Percentiles rank a stretch among this genome's conserved stretches.
phyloP scores from a whole-genome alignment of 2,797 vertebrate genomes.

The Neosilurus mollespiculum region DNA sequence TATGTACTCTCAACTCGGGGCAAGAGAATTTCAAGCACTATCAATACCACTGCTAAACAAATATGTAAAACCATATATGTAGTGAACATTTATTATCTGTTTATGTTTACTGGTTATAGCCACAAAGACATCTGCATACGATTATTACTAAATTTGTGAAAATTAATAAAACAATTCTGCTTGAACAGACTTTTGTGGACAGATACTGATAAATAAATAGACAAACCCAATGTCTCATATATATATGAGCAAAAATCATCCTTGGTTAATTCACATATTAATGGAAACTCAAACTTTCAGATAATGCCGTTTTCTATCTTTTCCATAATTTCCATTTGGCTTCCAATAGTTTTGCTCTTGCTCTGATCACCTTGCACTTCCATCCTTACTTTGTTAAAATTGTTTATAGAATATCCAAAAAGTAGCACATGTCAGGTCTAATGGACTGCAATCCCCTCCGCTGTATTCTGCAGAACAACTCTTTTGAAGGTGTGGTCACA shows the following conservation, averaged over 20 bases:
- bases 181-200: not conserved
- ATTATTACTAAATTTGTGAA: not conserved
- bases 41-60: not conserved
- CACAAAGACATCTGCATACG: not conserved
- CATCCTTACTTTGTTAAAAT: constrained; percentile 4
- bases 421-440: constrained; percentile 16
- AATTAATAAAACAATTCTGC: not conserved
- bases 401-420: constrained; percentile 18
- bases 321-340: not conserved
- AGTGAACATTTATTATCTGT: not conserved
- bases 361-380: not conserved
- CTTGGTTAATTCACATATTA: not conserved
- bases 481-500: constrained; percentile 71
- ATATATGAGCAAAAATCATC: not conserved
- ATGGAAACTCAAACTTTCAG: not conserved
- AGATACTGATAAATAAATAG: not conserved
- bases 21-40: not conserved
- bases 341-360: not conserved
- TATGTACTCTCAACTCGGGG: not conserved
- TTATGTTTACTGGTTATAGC: no score
- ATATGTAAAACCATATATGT: not conserved
- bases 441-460: constrained; percentile 45
- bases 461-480: not conserved
- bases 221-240: not conserved
- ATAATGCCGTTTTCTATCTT: not conserved